Conservation (phyloP, 2,797 vertebrate genomes). For the Sebastes matsubarae region DNA sequence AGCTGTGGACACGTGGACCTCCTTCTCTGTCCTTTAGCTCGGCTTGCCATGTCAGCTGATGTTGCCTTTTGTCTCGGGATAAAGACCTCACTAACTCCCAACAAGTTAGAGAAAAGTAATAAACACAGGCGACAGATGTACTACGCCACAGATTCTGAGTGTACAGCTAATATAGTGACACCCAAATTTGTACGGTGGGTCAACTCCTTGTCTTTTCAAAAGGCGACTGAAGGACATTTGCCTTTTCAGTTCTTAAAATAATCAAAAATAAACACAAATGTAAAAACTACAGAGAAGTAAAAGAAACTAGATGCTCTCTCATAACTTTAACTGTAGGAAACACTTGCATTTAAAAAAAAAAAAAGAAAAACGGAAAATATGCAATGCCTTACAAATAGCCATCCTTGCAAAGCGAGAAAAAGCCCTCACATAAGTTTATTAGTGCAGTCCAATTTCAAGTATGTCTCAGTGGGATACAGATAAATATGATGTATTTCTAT, state of each 20-base stretch:
- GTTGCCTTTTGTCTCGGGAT: slow-evolving; percentile 69
- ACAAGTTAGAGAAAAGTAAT: slow-evolving; percentile 64
- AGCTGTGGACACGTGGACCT: slow-evolving; percentile 74
- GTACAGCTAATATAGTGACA: slow-evolving; percentile 31
- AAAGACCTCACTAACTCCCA: slow-evolving; percentile 70
- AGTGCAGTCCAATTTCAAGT: background rate
- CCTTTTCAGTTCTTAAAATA: background rate
- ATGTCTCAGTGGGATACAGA: background rate
- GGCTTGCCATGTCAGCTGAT: slow-evolving; percentile 73
- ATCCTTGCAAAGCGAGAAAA: background rate
- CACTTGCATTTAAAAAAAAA: background rate
- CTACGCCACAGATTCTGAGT: slow-evolving; percentile 35
- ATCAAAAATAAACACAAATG: background rate
- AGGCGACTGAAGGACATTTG: background rate
- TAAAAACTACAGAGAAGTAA: background rate
- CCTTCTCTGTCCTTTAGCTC: slow-evolving; percentile 52
- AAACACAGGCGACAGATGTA: slow-evolving; percentile 70
- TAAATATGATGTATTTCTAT: background rate
- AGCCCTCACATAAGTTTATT: background rate
- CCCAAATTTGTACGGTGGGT: background rate
- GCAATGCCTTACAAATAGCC: background rate
- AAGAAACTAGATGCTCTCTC: background rate
- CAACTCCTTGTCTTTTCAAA: background rate
- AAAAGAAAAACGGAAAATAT: background rate
- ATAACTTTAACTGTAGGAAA: background rate